phyloP scores from a whole-genome alignment of 2,797 vertebrate species.

The Lagodon rhomboides region DNA sequence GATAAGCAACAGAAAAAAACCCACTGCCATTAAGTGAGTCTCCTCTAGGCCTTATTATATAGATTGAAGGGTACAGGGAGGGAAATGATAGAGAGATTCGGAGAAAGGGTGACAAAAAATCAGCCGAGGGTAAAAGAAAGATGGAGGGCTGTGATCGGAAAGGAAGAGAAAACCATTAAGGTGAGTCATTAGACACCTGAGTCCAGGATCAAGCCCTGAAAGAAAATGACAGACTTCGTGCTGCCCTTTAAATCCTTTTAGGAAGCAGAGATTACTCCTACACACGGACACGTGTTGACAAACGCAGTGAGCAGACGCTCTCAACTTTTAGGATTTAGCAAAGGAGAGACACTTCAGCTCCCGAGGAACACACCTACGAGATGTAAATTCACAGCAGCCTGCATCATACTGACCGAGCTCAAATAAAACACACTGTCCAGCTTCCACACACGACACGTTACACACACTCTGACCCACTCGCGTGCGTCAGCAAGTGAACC shows the following conservation, averaged over 20 bases:
- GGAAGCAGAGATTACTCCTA: constrained; percentile 65
- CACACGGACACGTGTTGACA: constrained; percentile 38
- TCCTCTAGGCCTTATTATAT: constrained; percentile 1
- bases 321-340: not conserved
- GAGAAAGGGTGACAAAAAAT: constrained; percentile 21
- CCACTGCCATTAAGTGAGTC: constrained; percentile 4
- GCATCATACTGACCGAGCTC: not conserved
- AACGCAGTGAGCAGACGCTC: not conserved
- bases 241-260: constrained; percentile 80
- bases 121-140: not conserved
- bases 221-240: constrained; percentile 61
- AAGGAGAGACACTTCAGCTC: not conserved
- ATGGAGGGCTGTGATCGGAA: constrained; percentile 3
- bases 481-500: constrained; percentile 67
- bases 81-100: constrained; percentile 6
- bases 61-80: constrained; percentile 10
- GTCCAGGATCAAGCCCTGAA: constrained; percentile 57
- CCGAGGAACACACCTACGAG: constrained; percentile 4
- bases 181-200: constrained; percentile 55
- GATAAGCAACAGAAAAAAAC: constrained; percentile 12
- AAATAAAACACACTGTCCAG: constrained; percentile 32
- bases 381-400: not conserved
- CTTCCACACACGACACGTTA: not conserved
- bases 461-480: constrained; percentile 53
- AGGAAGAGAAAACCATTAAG: constrained; percentile 15